Evolutionary conservation across 2,113 vertebrate species (phyloP), one percentile per base, ranked within the genome.

Genomic region (Pseudorasbora parva): DNA sequence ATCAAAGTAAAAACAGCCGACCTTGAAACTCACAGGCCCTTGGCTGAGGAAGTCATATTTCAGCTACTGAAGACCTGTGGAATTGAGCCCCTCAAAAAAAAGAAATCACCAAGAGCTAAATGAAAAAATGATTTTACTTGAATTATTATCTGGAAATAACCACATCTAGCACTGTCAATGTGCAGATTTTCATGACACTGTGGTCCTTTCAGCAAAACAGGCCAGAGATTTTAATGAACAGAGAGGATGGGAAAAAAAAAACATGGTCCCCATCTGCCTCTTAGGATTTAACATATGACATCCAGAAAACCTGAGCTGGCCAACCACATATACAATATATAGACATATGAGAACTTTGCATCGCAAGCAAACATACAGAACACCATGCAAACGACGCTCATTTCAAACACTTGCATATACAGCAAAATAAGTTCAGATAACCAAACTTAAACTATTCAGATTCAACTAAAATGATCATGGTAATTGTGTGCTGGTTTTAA

Each of bases 41-140:
- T 73, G 86, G 82, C 71, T 72, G 81, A 73, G 68, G 62, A 64
- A 57, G 76, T 72, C 54, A 47, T 73, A 72, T 82, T 86, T 82
- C 64, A 79, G 45, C 56, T 62, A 60, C 37, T 45, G 33, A 82
- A 73, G 71, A 79, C 45, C 75, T 85, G 47, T 25, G 83, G 80
- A 69, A 82, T n/a, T 59, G 74, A 82, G 33, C 49, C 78, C 17
- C 86, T 76, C n/a, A 4, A 76, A 84, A 60, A 25, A 49, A 2
- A 47, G 25, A 60, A 60, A 60, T 30, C 57, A 49, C 43, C 11
- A 59, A 76, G n/a, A 64, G 23, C 47, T 64, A 30, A 81, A 69
- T 3, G 30, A 69, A 51, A n/a, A 81, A 3, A 54, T 2, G 33
- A 47, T 7, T 79, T 47, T 66, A 33, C 8, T 49, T 66, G 41